Percentiles rank a stretch among this genome's conserved stretches.
phyloP scores from a whole-genome alignment of 2,113 vertebrate species.

The Lathamus discolor region DNA sequence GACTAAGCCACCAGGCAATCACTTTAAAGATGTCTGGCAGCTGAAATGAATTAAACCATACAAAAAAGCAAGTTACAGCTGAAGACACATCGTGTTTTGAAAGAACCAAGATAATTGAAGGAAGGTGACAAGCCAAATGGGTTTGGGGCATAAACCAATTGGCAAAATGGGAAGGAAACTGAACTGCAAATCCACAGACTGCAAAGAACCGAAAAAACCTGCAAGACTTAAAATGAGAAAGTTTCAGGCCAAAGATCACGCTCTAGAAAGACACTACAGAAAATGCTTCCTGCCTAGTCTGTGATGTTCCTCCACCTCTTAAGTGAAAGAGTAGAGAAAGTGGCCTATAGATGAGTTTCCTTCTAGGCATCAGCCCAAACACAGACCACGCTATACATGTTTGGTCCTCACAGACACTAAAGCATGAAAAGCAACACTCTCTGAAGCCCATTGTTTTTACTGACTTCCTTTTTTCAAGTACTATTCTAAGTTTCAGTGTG shows the following conservation, averaged over 20 bases:
- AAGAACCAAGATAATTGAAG: not conserved
- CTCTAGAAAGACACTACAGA: not conserved
- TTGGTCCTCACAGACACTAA: not conserved
- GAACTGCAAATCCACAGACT: not conserved
- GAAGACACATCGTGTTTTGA: not conserved
- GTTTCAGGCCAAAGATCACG: not conserved
- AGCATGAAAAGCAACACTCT: not conserved
- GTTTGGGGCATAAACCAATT: not conserved
- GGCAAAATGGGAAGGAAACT: not conserved
- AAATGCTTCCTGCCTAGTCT: not conserved
- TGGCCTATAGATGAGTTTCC: not conserved
- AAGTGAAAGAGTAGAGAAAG: not conserved
- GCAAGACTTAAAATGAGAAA: not conserved
- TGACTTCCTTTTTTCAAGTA: not conserved
- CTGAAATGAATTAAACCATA: not conserved
- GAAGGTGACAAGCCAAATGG: not conserved
- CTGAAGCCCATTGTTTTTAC: not conserved
- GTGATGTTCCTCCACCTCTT: not conserved
- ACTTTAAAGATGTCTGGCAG: not conserved
- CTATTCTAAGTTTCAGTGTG: not conserved
- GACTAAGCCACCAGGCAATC: not conserved
- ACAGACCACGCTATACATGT: rapidly evolving
- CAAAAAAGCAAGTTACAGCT: not conserved
- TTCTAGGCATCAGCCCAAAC: not conserved
- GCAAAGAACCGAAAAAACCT: not conserved